These are phyloP conservation scores for Coelinius sp. DNA, from an alignment of 2,888 invertebrate species.

Conservation along the genomic window DNA sequence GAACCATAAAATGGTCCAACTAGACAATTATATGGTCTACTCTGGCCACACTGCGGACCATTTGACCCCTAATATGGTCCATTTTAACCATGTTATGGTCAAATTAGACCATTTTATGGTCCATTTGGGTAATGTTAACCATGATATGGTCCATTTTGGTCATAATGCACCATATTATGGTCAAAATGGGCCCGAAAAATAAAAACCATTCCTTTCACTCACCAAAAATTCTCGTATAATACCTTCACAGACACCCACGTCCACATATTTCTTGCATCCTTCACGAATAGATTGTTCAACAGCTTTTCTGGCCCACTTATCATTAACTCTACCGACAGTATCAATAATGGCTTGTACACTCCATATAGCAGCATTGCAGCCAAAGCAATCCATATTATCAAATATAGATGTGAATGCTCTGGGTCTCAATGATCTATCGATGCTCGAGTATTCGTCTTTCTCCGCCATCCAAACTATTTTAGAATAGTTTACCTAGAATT, in stretches of 20 bases:
- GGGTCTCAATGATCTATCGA: neutral
- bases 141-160: too few species aligned
- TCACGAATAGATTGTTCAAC: neutral
- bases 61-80: too few species aligned
- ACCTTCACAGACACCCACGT: neutral
- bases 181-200: too few species aligned
- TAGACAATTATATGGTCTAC: too few species aligned
- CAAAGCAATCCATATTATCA: neutral
- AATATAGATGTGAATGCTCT: neutral
- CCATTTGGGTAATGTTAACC: too few species aligned
- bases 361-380: neutral
- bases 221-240: neutral
- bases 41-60: too few species aligned
- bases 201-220: neutral
- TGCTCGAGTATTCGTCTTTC: neutral
- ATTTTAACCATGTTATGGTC: too few species aligned
- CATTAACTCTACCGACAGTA: neutral
- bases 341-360: neutral
- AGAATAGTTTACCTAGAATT: neutral
- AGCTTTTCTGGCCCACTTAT: neutral
- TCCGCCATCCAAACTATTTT: neutral
- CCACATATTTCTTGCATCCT: neutral
- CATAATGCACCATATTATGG: too few species aligned
- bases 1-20: too few species aligned
- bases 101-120: too few species aligned